Conservation (phyloP, 2,113 vertebrate genomes). For the Triplophysa siluroides region DNA sequence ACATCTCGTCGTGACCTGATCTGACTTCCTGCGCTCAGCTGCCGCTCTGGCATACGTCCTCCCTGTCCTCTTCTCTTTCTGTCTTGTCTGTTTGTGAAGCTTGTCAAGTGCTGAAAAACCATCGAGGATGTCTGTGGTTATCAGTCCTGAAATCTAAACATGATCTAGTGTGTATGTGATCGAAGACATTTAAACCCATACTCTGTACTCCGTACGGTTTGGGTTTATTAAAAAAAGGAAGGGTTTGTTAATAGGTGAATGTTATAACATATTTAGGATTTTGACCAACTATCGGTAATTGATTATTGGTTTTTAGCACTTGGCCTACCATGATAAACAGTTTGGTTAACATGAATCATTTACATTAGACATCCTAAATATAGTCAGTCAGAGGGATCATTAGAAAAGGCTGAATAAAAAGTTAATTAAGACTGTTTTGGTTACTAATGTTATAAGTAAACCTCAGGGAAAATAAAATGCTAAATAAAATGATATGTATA, state of each 20-base stretch:
- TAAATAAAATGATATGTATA: background rate
- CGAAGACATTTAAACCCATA: background rate
- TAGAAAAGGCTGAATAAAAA: background rate
- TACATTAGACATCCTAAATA: background rate
- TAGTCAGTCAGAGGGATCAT: background rate
- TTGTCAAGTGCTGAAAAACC: background rate
- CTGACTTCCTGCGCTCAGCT: slow-evolving; percentile 12
- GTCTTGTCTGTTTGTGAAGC: background rate
- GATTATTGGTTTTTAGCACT: too few relatives aligned
- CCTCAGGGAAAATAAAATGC: background rate
- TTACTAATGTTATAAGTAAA: background rate
- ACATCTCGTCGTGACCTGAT: slow-evolving; percentile 10
- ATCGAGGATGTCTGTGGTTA: background rate
- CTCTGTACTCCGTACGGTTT: background rate
- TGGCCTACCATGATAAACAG: too few relatives aligned
- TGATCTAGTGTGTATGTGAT: background rate
- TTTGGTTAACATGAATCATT: background rate
- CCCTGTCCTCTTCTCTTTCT: background rate
- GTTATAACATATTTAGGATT: too few relatives aligned
- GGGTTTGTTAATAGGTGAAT: background rate
- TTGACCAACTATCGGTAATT: too few relatives aligned
- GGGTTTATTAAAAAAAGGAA: background rate
- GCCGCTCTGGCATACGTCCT: slow-evolving; percentile 8
- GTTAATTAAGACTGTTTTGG: background rate
- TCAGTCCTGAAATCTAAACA: slow-evolving; percentile 16